Conservation (phyloP, 2,113 vertebrate species). For the Daubentonia madagascariensis region DNA sequence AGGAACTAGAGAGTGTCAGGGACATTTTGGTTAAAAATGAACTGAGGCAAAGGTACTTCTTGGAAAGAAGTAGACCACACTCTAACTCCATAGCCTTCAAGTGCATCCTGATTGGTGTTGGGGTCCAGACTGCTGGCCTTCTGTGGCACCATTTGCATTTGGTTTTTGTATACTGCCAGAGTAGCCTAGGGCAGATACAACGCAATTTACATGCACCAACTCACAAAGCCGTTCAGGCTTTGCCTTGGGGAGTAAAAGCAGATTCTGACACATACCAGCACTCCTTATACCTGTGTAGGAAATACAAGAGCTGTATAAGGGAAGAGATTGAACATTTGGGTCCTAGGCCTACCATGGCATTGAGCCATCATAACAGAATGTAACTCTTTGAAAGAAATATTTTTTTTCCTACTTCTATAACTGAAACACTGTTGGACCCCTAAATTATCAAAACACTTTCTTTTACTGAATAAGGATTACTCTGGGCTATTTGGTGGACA, state of each 20-base stretch:
- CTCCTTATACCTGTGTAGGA: neutral
- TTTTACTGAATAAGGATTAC: neutral
- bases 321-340: neutral
- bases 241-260: neutral
- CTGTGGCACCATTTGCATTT: neutral
- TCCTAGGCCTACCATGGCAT: neutral
- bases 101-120: neutral
- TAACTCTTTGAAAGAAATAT: neutral
- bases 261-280: neutral
- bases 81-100: neutral
- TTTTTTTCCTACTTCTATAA: neutral
- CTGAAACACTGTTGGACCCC: neutral
- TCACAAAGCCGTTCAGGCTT: neutral
- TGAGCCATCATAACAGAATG: neutral
- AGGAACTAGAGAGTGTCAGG: neutral
- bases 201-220: neutral
- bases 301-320: neutral
- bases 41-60: neutral
- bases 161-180: neutral
- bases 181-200: neutral
- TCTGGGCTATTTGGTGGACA: neutral
- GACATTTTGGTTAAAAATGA: conserved; percentile 13
- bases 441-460: neutral
- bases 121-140: neutral
- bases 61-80: neutral